Base-by-base conservation (phyloP, 2,113 vertebrate genomes). In the Raja brachyura region DNA sequence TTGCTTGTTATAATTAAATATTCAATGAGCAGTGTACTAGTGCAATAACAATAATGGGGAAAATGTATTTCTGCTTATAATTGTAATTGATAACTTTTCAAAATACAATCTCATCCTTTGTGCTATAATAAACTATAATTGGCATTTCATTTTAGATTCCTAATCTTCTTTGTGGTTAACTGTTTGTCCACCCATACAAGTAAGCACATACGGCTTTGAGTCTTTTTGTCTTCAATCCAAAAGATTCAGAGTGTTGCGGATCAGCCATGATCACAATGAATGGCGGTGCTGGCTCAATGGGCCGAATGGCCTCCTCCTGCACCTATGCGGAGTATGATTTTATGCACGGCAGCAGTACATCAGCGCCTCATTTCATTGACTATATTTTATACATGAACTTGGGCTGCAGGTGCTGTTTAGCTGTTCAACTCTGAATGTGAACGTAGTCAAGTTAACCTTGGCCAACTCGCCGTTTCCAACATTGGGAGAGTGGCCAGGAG, bases 41-140 rank as follows among this genome's bases (percentile, higher is more conserved):
- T 88, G 83, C n/a, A 88, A 31, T 88, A 88, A 88, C 83, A 88
- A 33, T 88, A 66, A 88, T 88, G 56, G 59, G 83, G 13, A 31
- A 88, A 88, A 88, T 88, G 61, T 66, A 63, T 88, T 88, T 88
- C 83, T 86, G 59, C 83, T 88, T 86, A 86, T 63, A 86, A 86
- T 63, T 86, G 59, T 86, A 88, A 88, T 88, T 88, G 28, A 88
- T 88, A 88, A 66, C 56, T 63, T 88, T 88, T n/a, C 56, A 88
- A 88, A 63, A 63, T 66, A 63, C 28, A 4, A 66, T 63, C 28
- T 88, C n/a, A 86, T 86, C 13, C 59, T 88, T 66, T 88, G 4
- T 31, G n/a, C 11, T 88, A 11, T 88, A 88, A 88, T n/a, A 88
- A 88, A 88, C 28, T 88, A 63, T 66, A 88, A 88, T 88, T 85